Evolutionary conservation across 2,888 invertebrate species (phyloP), one percentile per base, ranked within the genome.

Genomic region (Oligia strigilis): DNA sequence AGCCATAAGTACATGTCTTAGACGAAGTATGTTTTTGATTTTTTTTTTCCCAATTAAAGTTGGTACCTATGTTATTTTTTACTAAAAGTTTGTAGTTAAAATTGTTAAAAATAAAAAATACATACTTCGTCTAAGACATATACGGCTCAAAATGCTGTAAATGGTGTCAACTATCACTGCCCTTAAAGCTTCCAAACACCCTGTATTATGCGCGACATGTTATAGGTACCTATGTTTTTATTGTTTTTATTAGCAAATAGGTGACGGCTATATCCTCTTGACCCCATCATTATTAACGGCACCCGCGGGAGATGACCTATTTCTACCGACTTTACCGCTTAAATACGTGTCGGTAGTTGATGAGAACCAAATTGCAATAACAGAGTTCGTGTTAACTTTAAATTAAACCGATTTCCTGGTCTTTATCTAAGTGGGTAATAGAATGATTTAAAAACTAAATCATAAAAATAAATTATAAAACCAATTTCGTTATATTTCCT

Each of bases 321-420:
- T 74, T 82, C 49, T 46, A 29, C 55, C n/a, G 71, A 66, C 36
- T 19, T 55, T 58, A 29, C 4, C 17, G 13, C 55, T 19, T 29
- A 60, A 8, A 4, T n/a, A 40, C 40, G 52, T 52, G 40, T 19
- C 17, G 1, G 23, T n/a, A 36, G 1, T 40, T 66, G 4, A 62
- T 65, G 55, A 62, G 43, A 84, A 73, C 49, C n/a, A 40, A 72
- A n/a, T 72, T 36, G 17, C 40, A 14, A 40, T 8, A 14, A 64
- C 6, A 5, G 2, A 72, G 11, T 62, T 64, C 11, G 11, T 64
- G 23, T 66, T 52, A 52, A 64, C 52, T 65, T 69, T 49, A 49
- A 65, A 36, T 66, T 17, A n/a, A 71, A 46, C 13, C 72, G 72
- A 75, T 79, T 82, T 82, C 71, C 82, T 66, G 60, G 4, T 17